Evolutionary conservation across 1,140 invertebrate genomes (phyloP), one percentile per base, ranked within the genome.

Genomic region (Lucilia sericata): DNA sequence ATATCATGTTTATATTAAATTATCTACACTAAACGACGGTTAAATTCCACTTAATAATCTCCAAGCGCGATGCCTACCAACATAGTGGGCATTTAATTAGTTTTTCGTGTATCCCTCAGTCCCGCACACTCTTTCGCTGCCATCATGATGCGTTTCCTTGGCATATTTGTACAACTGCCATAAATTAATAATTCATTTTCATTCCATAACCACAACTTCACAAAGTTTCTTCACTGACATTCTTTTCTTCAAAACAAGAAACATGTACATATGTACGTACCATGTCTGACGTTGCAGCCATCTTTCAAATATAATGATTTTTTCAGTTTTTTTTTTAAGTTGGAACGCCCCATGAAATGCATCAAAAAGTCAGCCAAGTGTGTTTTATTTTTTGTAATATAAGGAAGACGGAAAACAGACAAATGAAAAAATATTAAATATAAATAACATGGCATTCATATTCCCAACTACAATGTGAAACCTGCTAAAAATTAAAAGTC

Each of bases 101-200:
- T 70, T 70, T 70, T 70, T 70, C 9, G 7, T 30, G 1, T 10
- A 25, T 70, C 17, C 5, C 65, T 21, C 65, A 3, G 4, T 2
- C 55, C 13, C 55, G 5, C 55, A n/a, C 14, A 14, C 55, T 60
- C 55, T 60, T 14, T n/a, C 2, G 13, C 13, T n/a, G 13, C 13
- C n/a, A n/a, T n/a, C 2, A 60, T n/a, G 5, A 2, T 70, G 3
- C 8, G 65, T 70, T 70, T 70, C 19, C 65, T 17, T 60, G 55
- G 55, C n/a, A n/a, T n/a, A 60, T 60, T 60, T 21, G 21, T 70
- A 70, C 65, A 70, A 25, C 65, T 70, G 65, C 65, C 65, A 70
- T 70, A 70, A 70, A 70, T 70, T 70, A 70, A 70, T 70, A 70
- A 70, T 70, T 70, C 65, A 70, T 70, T 70, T 70, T 70, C 21